Evolutionary conservation across 2,797 vertebrate genomes (phyloP).

Genomic region (Mormyrops boulengeri): DNA sequence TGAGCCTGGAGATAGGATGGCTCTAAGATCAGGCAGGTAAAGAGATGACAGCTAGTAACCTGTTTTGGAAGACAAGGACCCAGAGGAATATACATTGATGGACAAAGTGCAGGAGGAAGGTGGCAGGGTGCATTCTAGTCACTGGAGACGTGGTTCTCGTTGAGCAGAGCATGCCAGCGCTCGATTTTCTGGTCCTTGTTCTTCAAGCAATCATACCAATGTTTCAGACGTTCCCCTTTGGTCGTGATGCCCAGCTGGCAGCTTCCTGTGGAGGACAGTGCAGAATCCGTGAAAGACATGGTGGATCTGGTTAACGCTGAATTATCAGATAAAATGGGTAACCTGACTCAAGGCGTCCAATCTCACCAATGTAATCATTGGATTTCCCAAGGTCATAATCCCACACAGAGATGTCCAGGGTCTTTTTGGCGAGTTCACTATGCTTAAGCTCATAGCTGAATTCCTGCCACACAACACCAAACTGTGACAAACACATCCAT

Average conservation of each 20-base stretch:
- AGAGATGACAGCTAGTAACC: neutral
- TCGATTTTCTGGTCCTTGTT: slow-evolving; percentile 98
- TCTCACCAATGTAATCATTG: slow-evolving; percentile 90
- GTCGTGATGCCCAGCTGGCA: slow-evolving; percentile 91
- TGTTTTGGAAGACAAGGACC: slow-evolving; percentile 20
- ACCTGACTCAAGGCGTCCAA: neutral
- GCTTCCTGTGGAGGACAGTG: slow-evolving; percentile 61
- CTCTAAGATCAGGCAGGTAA: neutral
- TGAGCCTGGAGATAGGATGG: neutral
- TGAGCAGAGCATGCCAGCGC: slow-evolving; percentile 92
- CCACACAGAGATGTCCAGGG: slow-evolving; percentile 88
- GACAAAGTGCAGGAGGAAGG: slow-evolving; percentile 15
- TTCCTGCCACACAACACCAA: slow-evolving; percentile 61
- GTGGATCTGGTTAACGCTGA: neutral
- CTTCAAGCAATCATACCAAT: slow-evolving; percentile 96
- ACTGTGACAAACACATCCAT: neutral
- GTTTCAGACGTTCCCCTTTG: slow-evolving; percentile 90
- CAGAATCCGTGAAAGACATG: neutral
- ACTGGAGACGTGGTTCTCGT: slow-evolving; percentile 78
- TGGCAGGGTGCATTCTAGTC: slow-evolving; percentile 58
- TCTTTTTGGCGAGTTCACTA: slow-evolving; percentile 87
- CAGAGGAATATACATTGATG: slow-evolving; percentile 35
- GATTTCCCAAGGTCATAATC: slow-evolving; percentile 94
- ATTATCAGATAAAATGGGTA: neutral
- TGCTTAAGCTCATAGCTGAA: slow-evolving; percentile 93